phyloP scores from a whole-genome alignment of 2,113 vertebrate species.

The Syrrhaptes paradoxus region DNA sequence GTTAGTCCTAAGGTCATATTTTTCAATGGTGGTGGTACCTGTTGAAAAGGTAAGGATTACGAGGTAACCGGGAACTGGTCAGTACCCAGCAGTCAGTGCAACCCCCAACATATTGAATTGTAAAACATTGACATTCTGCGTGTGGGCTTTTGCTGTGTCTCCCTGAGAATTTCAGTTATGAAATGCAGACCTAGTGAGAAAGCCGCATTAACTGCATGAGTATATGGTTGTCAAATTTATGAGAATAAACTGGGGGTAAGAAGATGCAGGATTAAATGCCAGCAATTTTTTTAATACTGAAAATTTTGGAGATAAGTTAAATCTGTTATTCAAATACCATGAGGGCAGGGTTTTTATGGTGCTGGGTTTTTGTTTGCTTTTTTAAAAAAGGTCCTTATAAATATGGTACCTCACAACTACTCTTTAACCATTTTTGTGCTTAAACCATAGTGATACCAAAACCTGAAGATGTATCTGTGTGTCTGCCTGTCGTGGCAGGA shows the following conservation, averaged over 20 bases:
- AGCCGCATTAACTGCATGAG: accelerated
- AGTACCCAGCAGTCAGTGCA: background rate
- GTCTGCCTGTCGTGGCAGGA: background rate
- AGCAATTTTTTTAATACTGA: background rate
- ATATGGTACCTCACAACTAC: background rate
- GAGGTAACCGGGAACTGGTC: background rate
- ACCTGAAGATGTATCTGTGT: background rate
- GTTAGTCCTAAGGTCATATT: conserved; percentile 93
- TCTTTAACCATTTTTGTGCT: background rate
- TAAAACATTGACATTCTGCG: background rate
- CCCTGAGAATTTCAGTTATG: background rate
- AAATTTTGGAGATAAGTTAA: background rate
- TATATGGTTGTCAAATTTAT: background rate
- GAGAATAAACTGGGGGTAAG: background rate
- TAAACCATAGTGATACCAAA: background rate
- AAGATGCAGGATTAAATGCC: background rate
- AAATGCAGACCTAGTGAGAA: background rate
- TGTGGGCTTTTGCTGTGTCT: background rate
- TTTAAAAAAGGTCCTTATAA: background rate
- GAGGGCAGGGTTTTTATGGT: accelerated
- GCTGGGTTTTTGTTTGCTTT: background rate
- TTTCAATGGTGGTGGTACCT: conserved; percentile 96
- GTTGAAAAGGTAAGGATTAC: background rate
- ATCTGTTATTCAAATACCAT: background rate
- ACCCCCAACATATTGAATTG: background rate